Conservation (phyloP, 2,888 invertebrate genomes). For the Cactoblastis cactorum region DNA sequence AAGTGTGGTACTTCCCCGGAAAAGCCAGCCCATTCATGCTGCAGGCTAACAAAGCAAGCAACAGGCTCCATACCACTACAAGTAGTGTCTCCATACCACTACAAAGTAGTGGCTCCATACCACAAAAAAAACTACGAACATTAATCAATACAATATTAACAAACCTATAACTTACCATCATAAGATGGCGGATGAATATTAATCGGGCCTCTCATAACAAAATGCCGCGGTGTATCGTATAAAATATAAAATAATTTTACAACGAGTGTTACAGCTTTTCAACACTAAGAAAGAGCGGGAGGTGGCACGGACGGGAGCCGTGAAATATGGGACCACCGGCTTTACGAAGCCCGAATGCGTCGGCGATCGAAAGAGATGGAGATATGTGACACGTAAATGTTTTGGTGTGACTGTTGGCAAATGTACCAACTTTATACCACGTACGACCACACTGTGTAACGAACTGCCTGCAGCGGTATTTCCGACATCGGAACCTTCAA, state of each 20-base stretch:
- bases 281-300: constrained; percentile 51
- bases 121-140: too few species aligned
- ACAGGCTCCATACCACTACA: too few species aligned
- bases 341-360: constrained; percentile 42
- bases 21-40: too few species aligned
- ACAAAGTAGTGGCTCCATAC: too few species aligned
- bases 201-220: not conserved
- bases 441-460: too few species aligned
- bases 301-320: constrained; percentile 45
- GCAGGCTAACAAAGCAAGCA: too few species aligned
- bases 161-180: not conserved
- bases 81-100: too few species aligned
- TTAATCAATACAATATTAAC: not conserved
- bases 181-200: not conserved
- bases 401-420: constrained; percentile 15
- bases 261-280: constrained; percentile 33
- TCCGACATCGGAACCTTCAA: too few species aligned
- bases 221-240: not conserved
- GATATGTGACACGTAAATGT: constrained; percentile 16
- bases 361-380: constrained; percentile 26
- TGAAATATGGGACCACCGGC: constrained; percentile 72
- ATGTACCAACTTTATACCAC: not conserved
- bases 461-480: too few species aligned
- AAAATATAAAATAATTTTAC: constrained; percentile 6
- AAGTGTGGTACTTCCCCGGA: too few species aligned